Percentiles rank a stretch among this genome's conserved stretches.
Evolutionary conservation across 2,797 vertebrate species (phyloP).

Genomic region (Lutjanus argentimaculatus): DNA sequence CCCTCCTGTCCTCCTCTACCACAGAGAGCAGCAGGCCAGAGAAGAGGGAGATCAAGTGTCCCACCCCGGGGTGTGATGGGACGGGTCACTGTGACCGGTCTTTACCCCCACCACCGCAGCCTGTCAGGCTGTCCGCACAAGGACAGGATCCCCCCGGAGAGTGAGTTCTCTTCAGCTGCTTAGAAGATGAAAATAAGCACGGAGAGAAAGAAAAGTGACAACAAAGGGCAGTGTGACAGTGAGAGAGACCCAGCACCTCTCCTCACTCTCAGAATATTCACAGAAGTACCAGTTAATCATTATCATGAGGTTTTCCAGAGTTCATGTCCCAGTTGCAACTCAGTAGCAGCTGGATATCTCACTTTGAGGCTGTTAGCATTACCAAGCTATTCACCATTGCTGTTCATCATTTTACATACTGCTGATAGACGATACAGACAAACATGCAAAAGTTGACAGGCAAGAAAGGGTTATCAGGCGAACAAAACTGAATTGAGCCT

Average conservation of each 20-base stretch:
- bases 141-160: constrained; percentile 98
- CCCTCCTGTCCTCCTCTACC: not conserved
- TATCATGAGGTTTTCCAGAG: not conserved
- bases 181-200: constrained; percentile 24
- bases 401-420: not conserved
- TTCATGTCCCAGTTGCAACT: not conserved
- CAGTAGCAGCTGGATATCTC: not conserved
- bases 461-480: not conserved
- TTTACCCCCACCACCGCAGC: constrained; percentile 98
- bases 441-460: not conserved
- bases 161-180: constrained; percentile 86
- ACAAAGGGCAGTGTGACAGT: constrained; percentile 27
- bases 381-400: not conserved
- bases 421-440: not conserved
- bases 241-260: constrained; percentile 21
- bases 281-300: not conserved
- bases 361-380: not conserved
- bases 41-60: constrained; percentile 98
- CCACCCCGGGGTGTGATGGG: constrained; percentile 96
- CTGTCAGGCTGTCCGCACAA: constrained; percentile 98
- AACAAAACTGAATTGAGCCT: not conserved
- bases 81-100: constrained; percentile 97
- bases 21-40: constrained; percentile 93
- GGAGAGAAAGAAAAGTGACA: constrained; percentile 22
- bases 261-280: not conserved